Percentiles rank a stretch among this genome's conserved stretches.
Conservation (phyloP, 2,113 vertebrate species). For the Triplophysa siluroides region DNA sequence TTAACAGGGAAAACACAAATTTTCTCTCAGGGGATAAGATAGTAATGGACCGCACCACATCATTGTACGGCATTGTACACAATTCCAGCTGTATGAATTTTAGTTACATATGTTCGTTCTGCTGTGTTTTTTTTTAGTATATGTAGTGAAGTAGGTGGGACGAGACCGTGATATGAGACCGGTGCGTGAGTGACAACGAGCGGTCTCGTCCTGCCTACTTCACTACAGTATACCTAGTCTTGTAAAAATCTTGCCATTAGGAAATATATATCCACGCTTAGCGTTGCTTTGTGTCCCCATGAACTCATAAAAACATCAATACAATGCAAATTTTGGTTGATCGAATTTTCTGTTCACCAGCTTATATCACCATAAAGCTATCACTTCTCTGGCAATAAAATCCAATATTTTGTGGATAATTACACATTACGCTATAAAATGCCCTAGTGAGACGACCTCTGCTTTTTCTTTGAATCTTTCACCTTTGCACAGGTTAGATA, state of each 20-base stretch:
- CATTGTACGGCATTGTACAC: constrained; percentile 46
- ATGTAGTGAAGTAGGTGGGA: no score
- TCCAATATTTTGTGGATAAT: constrained; percentile 14
- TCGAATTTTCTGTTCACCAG: background rate
- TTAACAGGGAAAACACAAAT: constrained; percentile 72
- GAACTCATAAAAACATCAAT: constrained; percentile 1
- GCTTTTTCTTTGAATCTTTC: background rate
- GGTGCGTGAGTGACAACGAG: no score
- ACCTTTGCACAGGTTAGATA: background rate
- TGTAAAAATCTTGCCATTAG: background rate
- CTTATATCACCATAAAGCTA: background rate
- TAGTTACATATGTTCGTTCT: background rate
- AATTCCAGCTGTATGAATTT: constrained; percentile 9
- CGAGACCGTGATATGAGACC: no score
- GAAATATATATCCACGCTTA: no score
- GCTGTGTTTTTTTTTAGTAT: background rate
- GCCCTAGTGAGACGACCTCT: background rate
- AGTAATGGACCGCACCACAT: constrained; percentile 58
- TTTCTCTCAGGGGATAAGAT: constrained; percentile 50
- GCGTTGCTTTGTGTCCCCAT: background rate
- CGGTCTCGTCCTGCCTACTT: no score
- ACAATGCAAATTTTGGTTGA: background rate
- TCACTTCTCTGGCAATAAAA: background rate
- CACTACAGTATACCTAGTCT: no score
- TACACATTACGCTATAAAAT: constrained; percentile 2